These are phyloP conservation scores for Phortica variegata DNA, from an alignment of 1,140 invertebrate genomes.

Conservation along the genomic window DNA sequence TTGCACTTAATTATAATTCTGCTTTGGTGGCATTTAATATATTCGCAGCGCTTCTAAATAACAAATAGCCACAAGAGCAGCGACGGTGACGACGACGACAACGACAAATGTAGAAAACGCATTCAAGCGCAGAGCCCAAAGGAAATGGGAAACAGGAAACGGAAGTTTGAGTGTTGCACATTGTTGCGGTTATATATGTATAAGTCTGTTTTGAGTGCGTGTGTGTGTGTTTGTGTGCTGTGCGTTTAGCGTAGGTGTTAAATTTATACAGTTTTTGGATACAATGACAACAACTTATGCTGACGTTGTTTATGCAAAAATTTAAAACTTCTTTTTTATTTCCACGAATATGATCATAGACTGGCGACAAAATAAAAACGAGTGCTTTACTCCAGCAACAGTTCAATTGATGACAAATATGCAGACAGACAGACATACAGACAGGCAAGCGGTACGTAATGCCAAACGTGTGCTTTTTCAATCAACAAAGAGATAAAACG, in stretches of 20 bases:
- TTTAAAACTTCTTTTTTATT: too few relatives aligned
- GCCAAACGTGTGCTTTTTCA: constrained; percentile 47
- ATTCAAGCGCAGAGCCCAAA: constrained; percentile 32
- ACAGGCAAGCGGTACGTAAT: background rate
- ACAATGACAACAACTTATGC: constrained; percentile 30
- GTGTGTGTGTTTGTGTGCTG: constrained; percentile 10
- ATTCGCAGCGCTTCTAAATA: constrained; percentile 17
- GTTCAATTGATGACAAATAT: background rate
- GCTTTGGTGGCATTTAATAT: constrained; percentile 46
- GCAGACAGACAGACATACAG: too few relatives aligned
- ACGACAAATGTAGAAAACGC: background rate
- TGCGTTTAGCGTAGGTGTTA: constrained; percentile 44
- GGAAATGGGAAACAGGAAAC: constrained; percentile 39
- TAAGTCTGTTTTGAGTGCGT: background rate
- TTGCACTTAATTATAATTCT: constrained; percentile 48
- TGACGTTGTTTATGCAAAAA: too few relatives aligned
- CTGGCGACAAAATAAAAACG: too few relatives aligned
- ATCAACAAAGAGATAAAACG: constrained; percentile 51
- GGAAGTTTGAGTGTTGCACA: constrained; percentile 53
- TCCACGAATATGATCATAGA: too few relatives aligned
- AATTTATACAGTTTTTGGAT: constrained; percentile 54
- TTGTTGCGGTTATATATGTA: constrained; percentile 34
- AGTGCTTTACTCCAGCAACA: too few relatives aligned
- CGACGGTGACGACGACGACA: constrained; percentile 20
- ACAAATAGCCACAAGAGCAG: background rate